Evolutionary conservation across 1,140 invertebrate species (phyloP), one percentile per base, ranked within the genome.

Genomic region (Heliconius hermathena): DNA sequence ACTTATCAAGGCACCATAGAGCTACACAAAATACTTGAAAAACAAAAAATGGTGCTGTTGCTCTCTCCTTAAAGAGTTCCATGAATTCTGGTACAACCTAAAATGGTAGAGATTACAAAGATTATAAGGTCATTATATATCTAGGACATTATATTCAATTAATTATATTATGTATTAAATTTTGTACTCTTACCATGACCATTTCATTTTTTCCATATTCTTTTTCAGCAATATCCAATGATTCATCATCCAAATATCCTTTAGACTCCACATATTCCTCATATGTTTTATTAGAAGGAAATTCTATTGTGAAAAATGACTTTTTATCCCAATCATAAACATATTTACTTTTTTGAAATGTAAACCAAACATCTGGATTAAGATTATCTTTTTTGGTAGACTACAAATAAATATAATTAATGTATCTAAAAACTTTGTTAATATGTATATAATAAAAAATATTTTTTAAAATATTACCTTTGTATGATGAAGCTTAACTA

Each of bases 1-100:
- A 99, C 92, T 99, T 99, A 91, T 99, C 99, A 81, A 99, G 95
- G 95, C 99, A 99, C 99, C 99, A 99, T 0, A 99, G 95, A 33
- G 97, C 97, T 73, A 99, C 99, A 94, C 99, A 99, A 91, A 99
- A 99, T 72, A 99, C 95, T 95, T 97, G 96, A 88, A 97, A 97
- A 6, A 99, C 99, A 95, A 99, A 99, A 94, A 99, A 99, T 22
- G 99, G 99, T 2, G 99, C 99, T 20, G 99, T 99, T 1, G 99
- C 99, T 87, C 99, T 95, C 95, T 99, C 99, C 87, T 97, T 98
- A 89, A 99, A 99, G 5, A 99, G 95, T 94, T 99, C 98, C 95
- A 97, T 96, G 91, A 99, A 99, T 91, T 99, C 98, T 18, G 99
- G 99, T 57, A 99, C 97, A 78, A 98, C 97, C 98, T 98, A 89